Evolutionary conservation across 2,113 vertebrate genomes (phyloP), one percentile per base, ranked within the genome.

Genomic region (Siniperca knerii): DNA sequence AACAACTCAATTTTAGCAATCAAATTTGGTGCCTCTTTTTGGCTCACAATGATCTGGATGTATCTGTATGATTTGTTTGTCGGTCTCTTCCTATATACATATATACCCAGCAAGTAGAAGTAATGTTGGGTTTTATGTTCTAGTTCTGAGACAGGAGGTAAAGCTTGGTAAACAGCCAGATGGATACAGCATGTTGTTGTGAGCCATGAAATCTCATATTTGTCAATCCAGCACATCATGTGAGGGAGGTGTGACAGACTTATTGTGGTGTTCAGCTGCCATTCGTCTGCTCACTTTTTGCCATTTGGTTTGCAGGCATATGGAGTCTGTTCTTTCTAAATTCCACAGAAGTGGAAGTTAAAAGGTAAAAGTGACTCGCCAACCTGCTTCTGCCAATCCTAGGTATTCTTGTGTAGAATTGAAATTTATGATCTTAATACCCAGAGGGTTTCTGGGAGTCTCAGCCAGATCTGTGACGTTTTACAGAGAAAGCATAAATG

Each of bases 391-490:
- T 33, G 25, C 64, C 54, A 60, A 16, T 62, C 50, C 16, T 46
- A 60, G 15, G 29, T 66, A 42, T 55, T 58, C 6, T 29, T 67
- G 9, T 75, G 29, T 87, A 79, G 42, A 44, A 10, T 37, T 37
- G 64, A 75, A 69, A 58, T 68, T 23, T 40, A 64, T 78, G 50
- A 79, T 44, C 66, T 44, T 60, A 20, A 61, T 52, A 79, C 68
- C 23, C 50, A 37, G 21, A 25, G 16, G 62, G 6, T 48, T n/a
- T 65, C 12, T 77, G 21, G 33, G 37, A 35, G 20, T 67, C 67
- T 69, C 55, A 58, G 61, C 71, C 73, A 77, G 75, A 78, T 82
- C 81, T 87, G 86, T 88, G 87, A 87, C 75, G 4, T 77, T 54
- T 10, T 69, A 77, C 50, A 84, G 73, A 87, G 62, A 72, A 61